A percentile compares a stretch with the other conserved stretches of the same genome.
phyloP scores from a whole-genome alignment of 2,113 vertebrate species.

The Hylia prasina region DNA sequence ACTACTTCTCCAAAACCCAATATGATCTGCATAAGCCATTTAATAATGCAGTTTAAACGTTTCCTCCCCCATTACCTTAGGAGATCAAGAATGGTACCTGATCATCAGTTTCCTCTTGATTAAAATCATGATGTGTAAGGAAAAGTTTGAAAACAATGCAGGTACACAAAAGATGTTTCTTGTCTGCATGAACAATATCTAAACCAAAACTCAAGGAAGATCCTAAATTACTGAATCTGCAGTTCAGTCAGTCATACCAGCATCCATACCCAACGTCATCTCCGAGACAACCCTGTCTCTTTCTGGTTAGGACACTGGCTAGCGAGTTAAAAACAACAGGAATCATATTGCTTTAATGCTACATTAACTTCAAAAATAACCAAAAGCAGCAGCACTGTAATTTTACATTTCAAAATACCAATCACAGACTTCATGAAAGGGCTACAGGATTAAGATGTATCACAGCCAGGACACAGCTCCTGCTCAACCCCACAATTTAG shows the following conservation, averaged over 20 bases:
- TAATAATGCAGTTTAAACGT: background rate
- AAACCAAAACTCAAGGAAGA: background rate
- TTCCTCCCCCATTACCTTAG: background rate
- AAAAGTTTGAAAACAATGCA: background rate
- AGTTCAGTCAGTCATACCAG: background rate
- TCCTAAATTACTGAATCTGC: background rate
- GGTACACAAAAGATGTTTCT: background rate
- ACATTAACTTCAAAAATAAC: background rate
- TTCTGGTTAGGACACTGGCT: background rate
- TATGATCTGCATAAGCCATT: background rate
- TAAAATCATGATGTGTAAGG: background rate
- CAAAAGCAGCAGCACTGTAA: background rate
- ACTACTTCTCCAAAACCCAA: background rate
- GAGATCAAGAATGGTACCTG: background rate
- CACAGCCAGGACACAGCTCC: background rate
- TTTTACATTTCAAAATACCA: background rate
- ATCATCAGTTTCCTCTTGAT: background rate
- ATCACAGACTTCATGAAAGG: fast-evolving
- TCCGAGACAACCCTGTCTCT: background rate
- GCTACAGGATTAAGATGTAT: background rate
- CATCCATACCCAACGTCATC: fast-evolving
- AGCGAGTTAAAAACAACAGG: background rate
- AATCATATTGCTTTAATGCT: background rate
- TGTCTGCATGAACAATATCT: background rate
- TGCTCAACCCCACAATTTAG: background rate